Evolutionary conservation across 2,797 vertebrate species (phyloP).

Genomic region (Mormyrops boulengeri): DNA sequence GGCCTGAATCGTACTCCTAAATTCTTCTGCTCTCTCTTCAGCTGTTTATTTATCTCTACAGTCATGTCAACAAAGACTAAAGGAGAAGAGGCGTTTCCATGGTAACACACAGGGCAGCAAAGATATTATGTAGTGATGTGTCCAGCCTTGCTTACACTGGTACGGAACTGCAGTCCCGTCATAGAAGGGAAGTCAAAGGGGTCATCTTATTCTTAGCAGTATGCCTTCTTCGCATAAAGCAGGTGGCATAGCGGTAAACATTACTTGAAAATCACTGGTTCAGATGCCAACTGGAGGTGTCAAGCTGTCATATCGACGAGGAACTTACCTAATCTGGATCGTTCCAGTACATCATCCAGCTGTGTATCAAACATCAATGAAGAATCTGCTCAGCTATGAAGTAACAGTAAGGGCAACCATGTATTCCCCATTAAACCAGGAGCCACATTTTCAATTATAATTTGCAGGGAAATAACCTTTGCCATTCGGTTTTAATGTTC

Average conservation of each 20-base stretch:
- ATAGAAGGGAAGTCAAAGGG: background rate
- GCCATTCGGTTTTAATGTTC: background rate
- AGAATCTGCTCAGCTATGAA: background rate
- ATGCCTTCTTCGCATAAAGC: background rate
- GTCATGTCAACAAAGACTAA: slow-evolving; percentile 39
- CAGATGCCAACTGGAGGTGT: background rate
- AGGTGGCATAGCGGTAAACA: background rate
- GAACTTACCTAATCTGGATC: background rate
- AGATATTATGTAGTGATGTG: slow-evolving; percentile 28
- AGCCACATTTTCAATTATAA: background rate
- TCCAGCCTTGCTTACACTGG: slow-evolving; percentile 23
- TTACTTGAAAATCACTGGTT: background rate
- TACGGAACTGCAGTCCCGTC: slow-evolving; percentile 26
- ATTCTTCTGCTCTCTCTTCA: slow-evolving; percentile 39
- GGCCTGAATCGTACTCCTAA: slow-evolving; percentile 26
- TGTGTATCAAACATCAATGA: background rate
- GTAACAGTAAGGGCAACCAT: background rate
- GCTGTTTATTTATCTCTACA: slow-evolving; percentile 46
- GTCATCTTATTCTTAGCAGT: background rate
- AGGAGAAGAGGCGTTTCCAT: slow-evolving; percentile 54
- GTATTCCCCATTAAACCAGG: background rate
- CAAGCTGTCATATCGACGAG: background rate
- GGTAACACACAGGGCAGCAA: slow-evolving; percentile 55
- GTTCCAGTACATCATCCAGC: background rate
- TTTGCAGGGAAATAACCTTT: background rate